Evolutionary conservation across 2,888 invertebrate species (phyloP).

Genomic region (Artemia sinica): DNA sequence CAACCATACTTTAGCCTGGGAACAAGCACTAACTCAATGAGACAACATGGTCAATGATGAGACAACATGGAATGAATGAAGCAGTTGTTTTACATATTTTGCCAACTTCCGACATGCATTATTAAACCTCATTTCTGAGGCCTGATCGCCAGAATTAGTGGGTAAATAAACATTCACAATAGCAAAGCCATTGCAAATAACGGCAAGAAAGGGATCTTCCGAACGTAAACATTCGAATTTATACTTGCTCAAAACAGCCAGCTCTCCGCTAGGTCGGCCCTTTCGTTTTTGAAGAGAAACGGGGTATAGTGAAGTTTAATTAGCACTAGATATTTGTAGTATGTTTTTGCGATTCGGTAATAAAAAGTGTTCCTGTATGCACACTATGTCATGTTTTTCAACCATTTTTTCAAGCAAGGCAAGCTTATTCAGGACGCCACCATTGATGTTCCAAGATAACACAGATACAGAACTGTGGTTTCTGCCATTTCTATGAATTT

Average conservation of each 20-base stretch:
- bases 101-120: neutral
- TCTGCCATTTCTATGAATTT: neutral
- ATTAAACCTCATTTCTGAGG: neutral
- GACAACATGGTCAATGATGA: no score
- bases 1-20: no score
- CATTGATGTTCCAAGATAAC: conserved; percentile 9
- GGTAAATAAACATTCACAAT: neutral
- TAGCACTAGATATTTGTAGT: no score
- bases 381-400: conserved; percentile 9
- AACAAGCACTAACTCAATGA: no score
- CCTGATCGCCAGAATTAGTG: conserved; percentile 12
- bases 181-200: conserved; percentile 6
- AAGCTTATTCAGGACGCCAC: conserved; percentile 9
- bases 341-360: no score
- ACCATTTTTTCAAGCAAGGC: conserved; percentile 12
- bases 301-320: no score
- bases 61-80: neutral
- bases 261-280: conserved; percentile 12
- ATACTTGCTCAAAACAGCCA: conserved; percentile 5
- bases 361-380: no score
- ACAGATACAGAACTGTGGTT: conserved; percentile 1
- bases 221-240: conserved; percentile 2
- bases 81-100: neutral
- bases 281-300: no score
- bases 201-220: neutral